Base-by-base conservation (phyloP, 2,888 invertebrate species). In the Coleophora deauratella region DNA sequence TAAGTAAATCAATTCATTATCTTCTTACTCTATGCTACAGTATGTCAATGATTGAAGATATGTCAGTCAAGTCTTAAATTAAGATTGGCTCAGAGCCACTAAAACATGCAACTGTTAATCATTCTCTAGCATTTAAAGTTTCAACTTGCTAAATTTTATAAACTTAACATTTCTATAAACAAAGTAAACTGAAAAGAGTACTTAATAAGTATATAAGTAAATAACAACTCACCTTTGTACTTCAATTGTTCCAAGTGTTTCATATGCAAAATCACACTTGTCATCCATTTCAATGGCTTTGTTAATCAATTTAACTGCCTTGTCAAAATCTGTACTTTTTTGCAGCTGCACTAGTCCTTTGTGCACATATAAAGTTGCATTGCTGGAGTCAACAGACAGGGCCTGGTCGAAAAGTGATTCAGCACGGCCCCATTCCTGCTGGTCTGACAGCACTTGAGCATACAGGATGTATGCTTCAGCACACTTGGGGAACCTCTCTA, bases 251-350 rank as follows among this genome's bases (percentile, higher is more conserved):
- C 96, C 98, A 47, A 98, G 86, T 35, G 97, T 97, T 86, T 98
- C 98, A 73, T 95, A 97, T 8, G 96, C 98, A 86, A 97, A 93
- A 78, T 96, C 95, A 86, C 97, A 98, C 72, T 94, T 94, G 38
- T 93, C 91, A 81, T 98, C 98, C 58, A 96, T 88, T 66, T 92
- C 90, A 51, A 98, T 90, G 1, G 96, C 96, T 71, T 92, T 89
- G 49, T 91, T 90, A 60, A 98, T 93, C 45, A 93, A 84, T 51
- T 90, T 87, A 0, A 94, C 88, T 14, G 96, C 94, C 61, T 91
- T 91, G 9, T 93, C 91, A 46, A 95, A 89, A 62, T 96, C 93
- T 43, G 93, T 93, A 53, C 90, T 92, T 91, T 94, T 95, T 64
- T 96, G 96, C 42, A 98, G 81, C 54, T 91, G 88, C 53, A 97